Evolutionary conservation across 2,888 invertebrate genomes (phyloP).

Genomic region (Rhagonycha fulva): DNA sequence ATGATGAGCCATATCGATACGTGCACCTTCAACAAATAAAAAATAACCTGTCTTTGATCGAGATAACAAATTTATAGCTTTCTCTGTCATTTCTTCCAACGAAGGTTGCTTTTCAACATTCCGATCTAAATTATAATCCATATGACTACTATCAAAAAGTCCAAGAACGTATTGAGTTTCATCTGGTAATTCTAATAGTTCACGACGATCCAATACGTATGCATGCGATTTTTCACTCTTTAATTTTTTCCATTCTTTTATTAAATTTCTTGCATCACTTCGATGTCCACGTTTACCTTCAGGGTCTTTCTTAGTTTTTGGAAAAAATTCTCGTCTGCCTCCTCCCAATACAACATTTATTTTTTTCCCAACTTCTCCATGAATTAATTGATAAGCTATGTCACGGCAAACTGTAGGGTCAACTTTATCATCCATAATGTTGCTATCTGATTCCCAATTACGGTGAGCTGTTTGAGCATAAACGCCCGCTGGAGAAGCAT

Average conservation of each 20-base stretch:
- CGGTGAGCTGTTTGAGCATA: constrained; percentile 75
- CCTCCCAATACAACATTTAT: constrained; percentile 82
- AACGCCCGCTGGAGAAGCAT: constrained; percentile 73
- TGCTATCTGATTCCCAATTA: constrained; percentile 73
- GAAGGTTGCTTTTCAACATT: constrained; percentile 59
- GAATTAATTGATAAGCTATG: constrained; percentile 74
- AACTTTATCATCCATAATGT: constrained; percentile 57
- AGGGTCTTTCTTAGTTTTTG: constrained; percentile 58
- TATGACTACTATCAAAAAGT: not conserved
- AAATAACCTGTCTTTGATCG: constrained; percentile 70
- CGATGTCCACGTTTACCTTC: constrained; percentile 35
- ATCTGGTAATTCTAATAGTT: not conserved
- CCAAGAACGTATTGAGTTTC: not conserved
- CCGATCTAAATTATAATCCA: not conserved
- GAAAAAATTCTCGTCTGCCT: constrained; percentile 69
- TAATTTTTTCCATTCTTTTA: not conserved
- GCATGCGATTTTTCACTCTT: not conserved
- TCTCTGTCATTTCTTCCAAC: constrained; percentile 74
- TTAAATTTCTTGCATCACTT: not conserved
- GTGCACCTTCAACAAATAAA: constrained; percentile 73
- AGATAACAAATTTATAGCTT: constrained; percentile 72
- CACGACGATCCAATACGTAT: not conserved
- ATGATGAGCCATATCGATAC: constrained; percentile 79
- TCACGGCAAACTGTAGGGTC: constrained; percentile 65
- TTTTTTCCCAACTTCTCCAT: constrained; percentile 66